Evolutionary conservation across 2,888 invertebrate genomes (phyloP).

Genomic region (Drosophila birchii): DNA sequence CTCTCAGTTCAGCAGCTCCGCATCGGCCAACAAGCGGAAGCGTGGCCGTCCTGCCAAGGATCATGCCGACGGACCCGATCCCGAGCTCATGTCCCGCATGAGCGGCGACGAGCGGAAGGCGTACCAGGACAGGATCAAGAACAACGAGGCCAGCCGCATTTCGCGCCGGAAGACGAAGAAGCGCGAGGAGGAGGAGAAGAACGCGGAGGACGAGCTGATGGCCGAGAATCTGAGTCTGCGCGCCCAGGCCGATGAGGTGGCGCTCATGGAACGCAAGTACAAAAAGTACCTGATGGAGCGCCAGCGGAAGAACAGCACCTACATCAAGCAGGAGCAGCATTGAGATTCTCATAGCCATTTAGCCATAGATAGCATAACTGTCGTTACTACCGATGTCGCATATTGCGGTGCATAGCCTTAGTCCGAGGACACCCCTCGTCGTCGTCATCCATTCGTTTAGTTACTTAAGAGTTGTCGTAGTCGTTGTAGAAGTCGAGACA

Average conservation of each 20-base stretch:
- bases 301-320: conserved; percentile 56
- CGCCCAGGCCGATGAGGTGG: background rate
- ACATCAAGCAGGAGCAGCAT: conserved; percentile 55
- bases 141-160: conserved; percentile 82
- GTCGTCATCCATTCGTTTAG: conserved; percentile 44
- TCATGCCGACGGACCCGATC: conserved; percentile 82
- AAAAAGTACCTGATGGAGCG: conserved; percentile 29
- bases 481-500: conserved; percentile 53
- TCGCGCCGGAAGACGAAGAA: conserved; percentile 82
- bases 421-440: conserved; percentile 34
- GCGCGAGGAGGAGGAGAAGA: conserved; percentile 73
- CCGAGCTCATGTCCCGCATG: conserved; percentile 62
- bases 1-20: conserved; percentile 54
- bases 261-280: background rate
- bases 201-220: conserved; percentile 57
- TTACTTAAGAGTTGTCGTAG: conserved; percentile 59
- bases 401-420: conserved; percentile 58
- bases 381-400: conserved; percentile 61
- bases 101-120: conserved; percentile 71
- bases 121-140: conserved; percentile 80
- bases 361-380: conserved; percentile 51
- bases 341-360: conserved; percentile 67
- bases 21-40: conserved; percentile 57
- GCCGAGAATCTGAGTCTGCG: conserved; percentile 30
- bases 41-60: conserved; percentile 82